Evolutionary conservation across 53 echinoderm and acorn worm genomes (phyloP).

Genomic region (Echinometra lucunter): DNA sequence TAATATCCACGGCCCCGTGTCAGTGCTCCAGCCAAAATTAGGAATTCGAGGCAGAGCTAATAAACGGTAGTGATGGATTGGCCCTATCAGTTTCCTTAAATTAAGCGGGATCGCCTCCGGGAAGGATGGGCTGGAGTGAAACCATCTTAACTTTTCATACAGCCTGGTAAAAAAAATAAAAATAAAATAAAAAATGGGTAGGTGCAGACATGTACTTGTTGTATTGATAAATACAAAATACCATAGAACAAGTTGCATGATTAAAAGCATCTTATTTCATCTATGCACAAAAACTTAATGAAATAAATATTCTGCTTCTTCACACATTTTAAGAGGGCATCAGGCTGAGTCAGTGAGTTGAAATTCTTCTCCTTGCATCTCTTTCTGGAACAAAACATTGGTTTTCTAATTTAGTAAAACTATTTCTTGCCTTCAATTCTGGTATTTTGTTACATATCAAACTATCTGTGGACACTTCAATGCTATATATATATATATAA

Average conservation of each 20-base stretch:
- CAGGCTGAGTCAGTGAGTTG: too few species aligned
- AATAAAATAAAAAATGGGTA: slow-evolving; percentile 21
- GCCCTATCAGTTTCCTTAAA: slow-evolving; percentile 29
- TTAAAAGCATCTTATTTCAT: too few species aligned
- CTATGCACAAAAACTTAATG: too few species aligned
- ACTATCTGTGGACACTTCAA: too few species aligned
- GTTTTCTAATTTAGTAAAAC: too few species aligned
- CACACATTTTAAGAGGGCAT: too few species aligned
- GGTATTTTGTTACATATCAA: too few species aligned
- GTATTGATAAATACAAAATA: neutral
- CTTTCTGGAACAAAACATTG: too few species aligned
- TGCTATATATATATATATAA: too few species aligned
- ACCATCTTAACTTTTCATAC: slow-evolving; percentile 10
- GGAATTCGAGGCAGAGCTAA: slow-evolving; percentile 18
- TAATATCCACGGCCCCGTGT: neutral
- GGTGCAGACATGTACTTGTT: neutral
- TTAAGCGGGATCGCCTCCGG: slow-evolving; percentile 30
- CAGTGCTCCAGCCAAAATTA: neutral
- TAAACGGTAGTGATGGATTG: slow-evolving; percentile 26
- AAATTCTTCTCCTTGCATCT: too few species aligned
- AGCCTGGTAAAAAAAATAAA: neutral
- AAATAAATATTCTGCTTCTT: too few species aligned
- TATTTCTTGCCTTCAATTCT: too few species aligned
- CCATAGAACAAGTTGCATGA: neutral
- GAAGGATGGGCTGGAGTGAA: neutral